Conservation (phyloP, 2,888 invertebrate genomes). For the Julus scanicus region DNA sequence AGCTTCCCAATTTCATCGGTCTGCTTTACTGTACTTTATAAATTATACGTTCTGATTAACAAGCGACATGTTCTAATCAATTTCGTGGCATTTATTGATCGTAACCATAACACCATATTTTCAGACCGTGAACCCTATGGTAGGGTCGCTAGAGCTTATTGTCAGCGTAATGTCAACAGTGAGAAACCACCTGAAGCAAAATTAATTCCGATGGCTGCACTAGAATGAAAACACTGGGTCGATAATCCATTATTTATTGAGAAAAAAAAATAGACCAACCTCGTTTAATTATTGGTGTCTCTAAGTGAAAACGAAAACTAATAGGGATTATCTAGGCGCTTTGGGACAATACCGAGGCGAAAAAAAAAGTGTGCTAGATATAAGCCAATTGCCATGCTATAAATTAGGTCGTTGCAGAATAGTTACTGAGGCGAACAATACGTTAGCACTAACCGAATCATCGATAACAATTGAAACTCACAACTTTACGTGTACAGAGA, state of each 20-base stretch:
- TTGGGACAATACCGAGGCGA: neutral
- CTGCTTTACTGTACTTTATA: neutral
- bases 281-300: conserved; percentile 19
- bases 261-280: neutral
- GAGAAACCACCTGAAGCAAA: conserved; percentile 21
- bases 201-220: conserved; percentile 1
- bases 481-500: too few species aligned
- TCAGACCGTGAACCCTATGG: neutral
- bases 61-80: neutral
- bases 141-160: neutral
- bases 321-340: neutral
- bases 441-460: too few species aligned
- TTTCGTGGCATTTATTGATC: neutral
- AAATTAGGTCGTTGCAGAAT: conserved; percentile 4
- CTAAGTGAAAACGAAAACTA: neutral
- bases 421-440: neutral
- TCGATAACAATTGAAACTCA: too few species aligned
- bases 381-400: neutral
- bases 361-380: neutral
- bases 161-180: conserved; percentile 4
- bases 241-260: conserved; percentile 30
- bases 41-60: neutral
- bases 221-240: conserved; percentile 1
- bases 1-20: neutral
- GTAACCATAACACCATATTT: neutral